Evolutionary conservation across 2,797 vertebrate species (phyloP).

Genomic region (Mormyrops boulengeri): DNA sequence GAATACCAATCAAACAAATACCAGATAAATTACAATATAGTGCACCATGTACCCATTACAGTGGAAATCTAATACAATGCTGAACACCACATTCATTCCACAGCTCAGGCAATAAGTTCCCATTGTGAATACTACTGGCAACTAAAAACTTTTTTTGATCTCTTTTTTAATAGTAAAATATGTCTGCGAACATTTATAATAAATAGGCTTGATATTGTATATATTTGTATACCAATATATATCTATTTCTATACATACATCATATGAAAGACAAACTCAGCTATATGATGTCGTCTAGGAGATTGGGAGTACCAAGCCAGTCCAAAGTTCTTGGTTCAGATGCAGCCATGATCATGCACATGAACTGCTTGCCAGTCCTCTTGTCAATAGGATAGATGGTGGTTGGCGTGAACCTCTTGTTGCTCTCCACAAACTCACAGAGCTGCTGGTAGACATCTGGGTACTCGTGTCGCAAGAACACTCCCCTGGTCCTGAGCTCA

Average conservation of each 20-base stretch:
- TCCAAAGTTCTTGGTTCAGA: conserved; percentile 93
- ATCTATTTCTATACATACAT: conserved; percentile 53
- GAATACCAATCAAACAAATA: conserved; percentile 41
- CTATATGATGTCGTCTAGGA: conserved; percentile 94
- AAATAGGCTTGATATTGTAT: conserved; percentile 45
- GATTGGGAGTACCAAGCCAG: conserved; percentile 95
- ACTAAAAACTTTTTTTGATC: conserved; percentile 44
- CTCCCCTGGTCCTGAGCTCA: conserved; percentile 87
- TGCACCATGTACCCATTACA: conserved; percentile 36
- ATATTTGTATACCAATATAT: conserved; percentile 64
- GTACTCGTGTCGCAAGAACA: conserved; percentile 90
- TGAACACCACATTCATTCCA: conserved; percentile 42
- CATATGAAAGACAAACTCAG: conserved; percentile 54
- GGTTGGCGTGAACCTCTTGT: conserved; percentile 91
- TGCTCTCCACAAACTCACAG: conserved; percentile 91
- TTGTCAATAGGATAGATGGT: conserved; percentile 97
- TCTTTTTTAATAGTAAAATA: conserved; percentile 59
- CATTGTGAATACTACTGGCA: conserved; percentile 59
- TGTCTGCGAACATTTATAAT: conserved; percentile 64
- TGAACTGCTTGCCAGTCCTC: conserved; percentile 95
- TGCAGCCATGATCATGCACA: conserved; percentile 99
- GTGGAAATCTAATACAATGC: conserved; percentile 35
- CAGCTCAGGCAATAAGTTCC: conserved; percentile 51
- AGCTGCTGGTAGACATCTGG: conserved; percentile 90
- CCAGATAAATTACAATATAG: conserved; percentile 15